Conservation (phyloP, 2,113 vertebrate genomes). For the Onychorhynchus coronatus region DNA sequence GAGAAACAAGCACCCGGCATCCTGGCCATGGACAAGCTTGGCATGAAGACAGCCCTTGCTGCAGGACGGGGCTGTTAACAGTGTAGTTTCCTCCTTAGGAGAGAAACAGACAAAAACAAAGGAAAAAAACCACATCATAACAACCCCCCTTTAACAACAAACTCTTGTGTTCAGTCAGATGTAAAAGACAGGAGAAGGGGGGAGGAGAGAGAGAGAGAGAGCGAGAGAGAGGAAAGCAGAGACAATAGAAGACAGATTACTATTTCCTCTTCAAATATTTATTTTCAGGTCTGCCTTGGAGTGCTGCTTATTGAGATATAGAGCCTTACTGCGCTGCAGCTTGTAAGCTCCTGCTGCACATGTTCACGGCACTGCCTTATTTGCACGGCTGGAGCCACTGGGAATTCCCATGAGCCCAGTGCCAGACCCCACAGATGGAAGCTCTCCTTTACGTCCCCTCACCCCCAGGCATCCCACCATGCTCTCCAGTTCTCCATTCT, state of each 20-base stretch:
- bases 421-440: background rate
- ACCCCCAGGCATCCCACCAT: background rate
- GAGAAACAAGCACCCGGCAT: constrained; percentile 1
- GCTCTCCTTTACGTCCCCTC: background rate
- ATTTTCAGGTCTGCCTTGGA: constrained; percentile 41
- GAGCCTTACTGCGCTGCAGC: background rate
- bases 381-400: fast-evolving
- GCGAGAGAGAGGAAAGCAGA: background rate
- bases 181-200: background rate
- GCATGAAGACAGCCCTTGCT: background rate
- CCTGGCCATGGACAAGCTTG: background rate
- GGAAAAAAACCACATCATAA: background rate
- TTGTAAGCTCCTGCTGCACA: background rate
- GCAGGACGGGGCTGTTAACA: background rate
- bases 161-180: constrained; percentile 14
- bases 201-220: background rate
- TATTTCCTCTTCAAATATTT: constrained; percentile 58
- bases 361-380: background rate
- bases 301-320: constrained; percentile 35
- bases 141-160: constrained; percentile 1
- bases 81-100: background rate
- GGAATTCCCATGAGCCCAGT: background rate
- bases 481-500: background rate
- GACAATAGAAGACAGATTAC: constrained; percentile 33
- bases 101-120: background rate